phyloP scores from a whole-genome alignment of 2,888 invertebrate genomes.

The Ommatoiulus sabulosus region DNA sequence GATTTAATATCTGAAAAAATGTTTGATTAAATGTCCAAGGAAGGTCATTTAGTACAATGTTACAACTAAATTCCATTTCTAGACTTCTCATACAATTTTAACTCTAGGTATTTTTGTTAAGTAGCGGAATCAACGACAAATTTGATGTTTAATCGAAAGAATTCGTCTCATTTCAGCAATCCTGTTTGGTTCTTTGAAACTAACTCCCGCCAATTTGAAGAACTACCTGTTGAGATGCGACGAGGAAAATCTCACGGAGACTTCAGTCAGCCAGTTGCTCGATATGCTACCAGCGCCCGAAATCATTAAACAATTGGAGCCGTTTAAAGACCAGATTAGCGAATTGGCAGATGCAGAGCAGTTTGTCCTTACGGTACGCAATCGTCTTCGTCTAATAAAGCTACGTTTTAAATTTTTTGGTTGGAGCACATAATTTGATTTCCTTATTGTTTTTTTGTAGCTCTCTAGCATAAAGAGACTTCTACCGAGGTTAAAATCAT shows the following conservation, averaged over 20 bases:
- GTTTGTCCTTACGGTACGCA: conserved; percentile 82
- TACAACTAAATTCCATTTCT: too few species aligned
- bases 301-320: conserved; percentile 85
- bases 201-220: conserved; percentile 70
- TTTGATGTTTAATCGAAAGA: too few species aligned
- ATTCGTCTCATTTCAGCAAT: conserved; percentile 67
- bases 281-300: conserved; percentile 93
- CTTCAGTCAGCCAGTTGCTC: conserved; percentile 88
- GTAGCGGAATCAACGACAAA: too few species aligned
- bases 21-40: too few species aligned
- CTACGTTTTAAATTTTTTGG: neutral
- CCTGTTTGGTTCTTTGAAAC: conserved; percentile 70
- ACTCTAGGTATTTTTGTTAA: too few species aligned
- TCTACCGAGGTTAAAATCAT: conserved; percentile 84
- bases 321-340: conserved; percentile 80
- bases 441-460: conserved; percentile 66
- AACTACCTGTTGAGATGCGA: conserved; percentile 87
- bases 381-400: neutral
- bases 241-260: conserved; percentile 85
- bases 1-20: too few species aligned
- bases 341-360: conserved; percentile 94
- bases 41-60: too few species aligned
- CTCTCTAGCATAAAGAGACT: conserved; percentile 90
- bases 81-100: too few species aligned
- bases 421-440: neutral